These are phyloP conservation scores for Helobdella robusta DNA, from an alignment of 2,888 invertebrate genomes.

Conservation along the genomic window DNA sequence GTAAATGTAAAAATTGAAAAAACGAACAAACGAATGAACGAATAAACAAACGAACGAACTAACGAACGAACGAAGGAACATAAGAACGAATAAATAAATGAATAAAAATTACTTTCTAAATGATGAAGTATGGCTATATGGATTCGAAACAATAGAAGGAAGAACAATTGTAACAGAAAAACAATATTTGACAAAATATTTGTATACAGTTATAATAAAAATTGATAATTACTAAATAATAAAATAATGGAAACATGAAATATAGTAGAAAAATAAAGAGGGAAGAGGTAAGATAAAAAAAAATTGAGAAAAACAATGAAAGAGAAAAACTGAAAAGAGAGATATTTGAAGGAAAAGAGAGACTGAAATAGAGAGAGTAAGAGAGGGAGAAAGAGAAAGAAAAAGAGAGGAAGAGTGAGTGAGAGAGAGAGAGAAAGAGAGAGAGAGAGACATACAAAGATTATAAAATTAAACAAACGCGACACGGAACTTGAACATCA, in stretches of 20 bases:
- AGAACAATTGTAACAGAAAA: no score
- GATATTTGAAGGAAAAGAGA: not conserved
- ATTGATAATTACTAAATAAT: no score
- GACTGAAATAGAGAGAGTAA: not conserved
- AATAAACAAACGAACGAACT: not conserved
- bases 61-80: not conserved
- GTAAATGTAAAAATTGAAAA: not conserved
- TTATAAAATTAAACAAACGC: not conserved
- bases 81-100: not conserved
- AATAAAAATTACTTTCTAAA: not conserved
- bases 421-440: conserved; percentile 3
- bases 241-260: no score
- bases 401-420: not conserved
- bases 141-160: no score
- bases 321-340: not conserved
- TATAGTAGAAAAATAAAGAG: no score
- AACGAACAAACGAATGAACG: not conserved
- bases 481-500: no score
- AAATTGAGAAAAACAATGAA: not conserved
- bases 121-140: no score
- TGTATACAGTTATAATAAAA: no score
- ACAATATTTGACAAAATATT: no score
- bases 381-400: not conserved
- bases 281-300: no score
- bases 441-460: not conserved